phyloP scores from a whole-genome alignment of 1,140 invertebrate genomes.

The Bombyx mandarina region DNA sequence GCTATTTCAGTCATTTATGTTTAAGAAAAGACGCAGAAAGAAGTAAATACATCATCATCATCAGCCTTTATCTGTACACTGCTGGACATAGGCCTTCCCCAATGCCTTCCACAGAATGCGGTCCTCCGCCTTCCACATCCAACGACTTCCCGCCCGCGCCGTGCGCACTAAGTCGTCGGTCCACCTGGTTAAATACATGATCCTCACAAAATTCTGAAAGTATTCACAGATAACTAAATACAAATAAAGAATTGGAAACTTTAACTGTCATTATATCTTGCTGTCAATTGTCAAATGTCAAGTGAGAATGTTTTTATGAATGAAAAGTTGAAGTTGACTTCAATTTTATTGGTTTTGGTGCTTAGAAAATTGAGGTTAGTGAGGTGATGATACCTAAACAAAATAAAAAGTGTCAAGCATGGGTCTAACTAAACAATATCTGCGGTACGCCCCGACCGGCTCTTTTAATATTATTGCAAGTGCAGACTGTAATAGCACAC shows the following conservation, averaged over 20 bases:
- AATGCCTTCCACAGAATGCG: no score
- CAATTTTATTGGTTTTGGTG: neutral
- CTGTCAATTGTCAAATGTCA: neutral
- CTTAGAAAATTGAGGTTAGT: neutral
- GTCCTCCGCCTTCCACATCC: no score
- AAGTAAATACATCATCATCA: no score
- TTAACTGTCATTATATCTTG: neutral
- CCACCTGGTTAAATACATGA: no score
- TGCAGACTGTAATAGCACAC: slow-evolving; percentile 82
- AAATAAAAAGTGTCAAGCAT: slow-evolving; percentile 69
- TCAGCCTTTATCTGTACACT: no score
- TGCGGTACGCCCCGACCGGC: slow-evolving; percentile 86
- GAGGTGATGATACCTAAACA: slow-evolving; percentile 1
- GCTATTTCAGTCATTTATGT: neutral
- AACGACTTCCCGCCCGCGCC: no score
- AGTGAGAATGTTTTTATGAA: slow-evolving; percentile 7
- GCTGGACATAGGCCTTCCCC: no score
- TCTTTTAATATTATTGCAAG: slow-evolving; percentile 91
- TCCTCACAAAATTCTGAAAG: no score
- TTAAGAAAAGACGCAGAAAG: neutral
- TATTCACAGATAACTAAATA: no score
- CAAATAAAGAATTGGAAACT: no score
- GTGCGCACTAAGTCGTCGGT: no score
- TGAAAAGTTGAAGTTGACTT: slow-evolving; percentile 2
- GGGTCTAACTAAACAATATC: slow-evolving; percentile 97